phyloP scores from a whole-genome alignment of 2,797 vertebrate species.

The Takifugu rubripes region DNA sequence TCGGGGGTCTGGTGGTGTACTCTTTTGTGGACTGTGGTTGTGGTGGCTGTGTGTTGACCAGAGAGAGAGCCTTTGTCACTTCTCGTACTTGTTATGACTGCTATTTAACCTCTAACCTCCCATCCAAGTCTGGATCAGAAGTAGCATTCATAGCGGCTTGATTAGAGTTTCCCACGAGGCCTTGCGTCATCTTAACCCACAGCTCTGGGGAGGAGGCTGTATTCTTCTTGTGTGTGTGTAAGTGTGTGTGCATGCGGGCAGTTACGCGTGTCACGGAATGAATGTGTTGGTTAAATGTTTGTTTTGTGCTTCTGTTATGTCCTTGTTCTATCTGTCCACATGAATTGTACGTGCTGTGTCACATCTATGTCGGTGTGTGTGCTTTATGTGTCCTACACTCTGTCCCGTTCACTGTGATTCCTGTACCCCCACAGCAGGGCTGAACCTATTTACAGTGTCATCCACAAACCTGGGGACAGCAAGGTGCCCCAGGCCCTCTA shows the following conservation, averaged over 20 bases:
- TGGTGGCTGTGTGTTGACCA: conserved; percentile 44
- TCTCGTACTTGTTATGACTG: conserved; percentile 55
- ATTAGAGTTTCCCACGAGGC: conserved; percentile 54
- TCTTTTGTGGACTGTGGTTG: conserved; percentile 28
- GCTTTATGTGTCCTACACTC: conserved; percentile 68
- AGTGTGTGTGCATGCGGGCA: conserved; percentile 34
- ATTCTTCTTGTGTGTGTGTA: conserved; percentile 33
- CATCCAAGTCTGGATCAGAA: conserved; percentile 59
- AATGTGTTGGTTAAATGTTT: conserved; percentile 39
- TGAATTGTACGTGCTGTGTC: conserved; percentile 69
- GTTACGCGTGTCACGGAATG: conserved; percentile 22
- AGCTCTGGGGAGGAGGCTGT: conserved; percentile 48
- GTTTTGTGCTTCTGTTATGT: conserved; percentile 53
- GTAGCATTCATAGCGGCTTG: conserved; percentile 57
- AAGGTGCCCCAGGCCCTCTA: conserved; percentile 77
- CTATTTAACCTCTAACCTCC: conserved; percentile 62
- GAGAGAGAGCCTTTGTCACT: conserved; percentile 47
- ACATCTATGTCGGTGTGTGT: conserved; percentile 68
- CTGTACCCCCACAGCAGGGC: conserved; percentile 80
- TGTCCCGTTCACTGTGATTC: conserved; percentile 82
- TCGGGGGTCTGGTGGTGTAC: conserved; percentile 22
- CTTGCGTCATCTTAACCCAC: conserved; percentile 64
- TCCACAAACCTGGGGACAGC: conserved; percentile 82
- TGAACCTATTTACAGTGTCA: conserved; percentile 84
- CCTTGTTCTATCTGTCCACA: conserved; percentile 64